These are phyloP conservation scores for Heterodera filipjevi DNA, from an alignment of 2,888 invertebrate species.

Conservation along the genomic window DNA sequence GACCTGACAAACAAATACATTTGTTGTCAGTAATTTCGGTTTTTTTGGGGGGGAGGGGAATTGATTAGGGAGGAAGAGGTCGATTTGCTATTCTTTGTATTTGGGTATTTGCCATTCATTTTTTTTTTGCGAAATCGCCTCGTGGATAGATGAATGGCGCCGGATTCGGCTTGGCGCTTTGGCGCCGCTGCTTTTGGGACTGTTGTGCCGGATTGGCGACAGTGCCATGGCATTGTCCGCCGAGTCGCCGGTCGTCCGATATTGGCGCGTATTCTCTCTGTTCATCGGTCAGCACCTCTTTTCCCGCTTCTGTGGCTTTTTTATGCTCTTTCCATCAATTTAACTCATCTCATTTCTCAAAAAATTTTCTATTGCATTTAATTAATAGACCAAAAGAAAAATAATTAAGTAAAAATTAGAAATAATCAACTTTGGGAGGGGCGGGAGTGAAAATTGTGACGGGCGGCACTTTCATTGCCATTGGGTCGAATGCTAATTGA, in stretches of 20 bases:
- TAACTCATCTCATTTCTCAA: background rate
- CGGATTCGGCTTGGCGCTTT: conserved; percentile 42
- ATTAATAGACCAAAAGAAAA: conserved; percentile 9
- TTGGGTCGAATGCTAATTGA: background rate
- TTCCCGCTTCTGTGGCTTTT: background rate
- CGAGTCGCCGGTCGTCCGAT: background rate
- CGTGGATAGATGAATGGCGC: conserved; percentile 43
- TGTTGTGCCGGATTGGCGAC: background rate
- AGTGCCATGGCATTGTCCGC: background rate
- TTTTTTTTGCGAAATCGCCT: conserved; percentile 23
- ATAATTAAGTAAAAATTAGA: conserved; percentile 1
- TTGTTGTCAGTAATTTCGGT: background rate
- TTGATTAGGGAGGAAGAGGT: too few species aligned
- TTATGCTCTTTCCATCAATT: background rate
- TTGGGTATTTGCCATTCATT: background rate
- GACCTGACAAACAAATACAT: conserved; percentile 51
- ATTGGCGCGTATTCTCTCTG: background rate
- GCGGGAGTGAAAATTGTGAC: background rate
- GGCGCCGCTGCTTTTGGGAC: conserved; percentile 24
- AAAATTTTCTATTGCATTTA: background rate
- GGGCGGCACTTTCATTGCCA: background rate
- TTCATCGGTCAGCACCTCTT: background rate
- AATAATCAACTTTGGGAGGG: background rate
- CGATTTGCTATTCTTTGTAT: background rate
- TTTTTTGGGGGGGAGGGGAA: background rate